Percentiles rank a stretch among this genome's conserved stretches.
These are phyloP conservation scores for Sitophilus oryzae DNA, from an alignment of 1,140 invertebrate species.

Conservation along the genomic window DNA sequence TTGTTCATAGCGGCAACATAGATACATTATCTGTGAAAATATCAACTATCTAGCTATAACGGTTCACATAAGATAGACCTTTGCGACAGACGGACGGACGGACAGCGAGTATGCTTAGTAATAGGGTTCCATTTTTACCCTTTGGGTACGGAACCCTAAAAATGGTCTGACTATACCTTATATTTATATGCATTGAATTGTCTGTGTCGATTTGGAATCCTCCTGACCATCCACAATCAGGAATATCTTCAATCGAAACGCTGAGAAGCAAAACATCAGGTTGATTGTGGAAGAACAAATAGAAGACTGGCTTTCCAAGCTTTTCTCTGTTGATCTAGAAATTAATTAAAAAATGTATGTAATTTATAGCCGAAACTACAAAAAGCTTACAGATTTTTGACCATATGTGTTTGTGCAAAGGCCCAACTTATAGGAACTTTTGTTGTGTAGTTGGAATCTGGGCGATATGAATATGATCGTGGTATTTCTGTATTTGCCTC, in stretches of 20 bases:
- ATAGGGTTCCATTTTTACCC: conserved; percentile 62
- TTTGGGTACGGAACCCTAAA: background rate
- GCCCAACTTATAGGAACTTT: conserved; percentile 73
- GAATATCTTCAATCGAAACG: conserved; percentile 67
- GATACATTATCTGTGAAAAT: no score
- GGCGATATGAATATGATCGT: conserved; percentile 90
- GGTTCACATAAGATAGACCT: no score
- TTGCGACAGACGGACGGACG: no score
- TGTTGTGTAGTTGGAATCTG: conserved; percentile 89
- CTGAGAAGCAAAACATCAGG: conserved; percentile 86
- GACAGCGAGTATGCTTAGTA: conserved; percentile 65
- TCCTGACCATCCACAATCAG: conserved; percentile 84
- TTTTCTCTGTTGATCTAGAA: conserved; percentile 54
- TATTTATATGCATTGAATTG: conserved; percentile 85
- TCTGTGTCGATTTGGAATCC: conserved; percentile 84
- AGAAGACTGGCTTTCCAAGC: conserved; percentile 72
- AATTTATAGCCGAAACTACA: conserved; percentile 4
- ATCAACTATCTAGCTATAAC: no score
- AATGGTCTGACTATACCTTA: conserved; percentile 53
- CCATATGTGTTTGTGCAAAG: conserved; percentile 73
- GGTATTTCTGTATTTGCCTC: conserved; percentile 82
- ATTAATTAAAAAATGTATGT: no score
- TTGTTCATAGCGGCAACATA: no score
- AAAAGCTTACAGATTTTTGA: conserved; percentile 45
- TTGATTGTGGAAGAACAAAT: conserved; percentile 88